Evolutionary conservation across 2,888 invertebrate genomes (phyloP), one percentile per base, ranked within the genome.

Genomic region (Ferrisia virgata): DNA sequence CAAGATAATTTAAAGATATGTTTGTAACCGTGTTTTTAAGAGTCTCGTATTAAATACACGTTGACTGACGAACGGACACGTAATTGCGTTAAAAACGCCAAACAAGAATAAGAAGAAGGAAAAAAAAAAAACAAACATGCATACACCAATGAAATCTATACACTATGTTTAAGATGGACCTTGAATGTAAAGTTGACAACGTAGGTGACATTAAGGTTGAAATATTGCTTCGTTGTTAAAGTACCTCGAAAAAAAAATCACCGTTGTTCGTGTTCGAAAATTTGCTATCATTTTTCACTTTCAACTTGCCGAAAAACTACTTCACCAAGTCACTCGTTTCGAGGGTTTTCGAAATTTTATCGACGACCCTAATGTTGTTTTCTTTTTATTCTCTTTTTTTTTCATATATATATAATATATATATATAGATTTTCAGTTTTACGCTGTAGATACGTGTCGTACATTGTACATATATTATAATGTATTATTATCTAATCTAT

Each of bases 261-360:
- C 31, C 72, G 72, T 76, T 36, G 72, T 36, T 76, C 72, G 72
- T 36, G 72, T 76, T 76, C 36, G 72, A 76, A 76, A 76, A 76
- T 76, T 76, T 76, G 72, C 72, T 76, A 28, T 76, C 72, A 76
- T 76, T 76, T 76, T 36, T 76, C 72, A 76, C 72, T 76, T 76
- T 76, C 72, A 76, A 76, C 72, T 76, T 18, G 72, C 72, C 72
- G 72, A 76, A 36, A 76, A 76, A 36, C 36, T 36, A 76, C 72
- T 76, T 36, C 36, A 76, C 53, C 18, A 28, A 39, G 31, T 64
- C 28, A 28, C 64, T 64, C 28, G 64, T 64, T 64, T 64, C 64
- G 28, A 64, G 64, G 64, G 64, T 64, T 64, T 64, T 28, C 28
- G 28, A 28, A 64, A 64, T 64, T 64, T 64, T 64, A 64, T 64